Percentiles rank a stretch among this genome's conserved stretches.
These are phyloP conservation scores for Sarcophilus harrisii DNA, from an alignment of 2,797 vertebrate genomes.

Conservation along the genomic window DNA sequence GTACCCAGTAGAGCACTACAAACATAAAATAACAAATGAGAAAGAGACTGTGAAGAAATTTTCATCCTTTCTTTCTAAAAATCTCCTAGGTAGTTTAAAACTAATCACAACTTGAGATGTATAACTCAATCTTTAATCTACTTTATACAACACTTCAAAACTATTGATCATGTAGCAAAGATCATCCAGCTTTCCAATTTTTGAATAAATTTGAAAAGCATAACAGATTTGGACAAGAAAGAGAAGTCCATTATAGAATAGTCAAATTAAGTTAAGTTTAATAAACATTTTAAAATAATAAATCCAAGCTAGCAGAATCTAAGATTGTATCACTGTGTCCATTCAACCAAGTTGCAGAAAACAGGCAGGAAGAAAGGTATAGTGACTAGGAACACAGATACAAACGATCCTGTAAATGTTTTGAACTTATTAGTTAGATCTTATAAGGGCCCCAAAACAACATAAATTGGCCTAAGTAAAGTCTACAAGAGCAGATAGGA, in stretches of 20 bases:
- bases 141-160: neutral
- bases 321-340: neutral
- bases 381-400: neutral
- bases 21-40: neutral
- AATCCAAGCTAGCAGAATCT: neutral
- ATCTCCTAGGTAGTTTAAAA: neutral
- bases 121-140: neutral
- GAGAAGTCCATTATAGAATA: neutral
- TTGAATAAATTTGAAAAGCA: neutral
- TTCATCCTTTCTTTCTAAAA: neutral
- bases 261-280: neutral
- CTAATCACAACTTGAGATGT: neutral
- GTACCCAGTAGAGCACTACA: neutral
- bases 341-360: neutral
- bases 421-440: slow-evolving; percentile 11
- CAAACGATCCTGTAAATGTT: slow-evolving; percentile 1
- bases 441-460: slow-evolving; percentile 31
- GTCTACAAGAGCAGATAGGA: neutral
- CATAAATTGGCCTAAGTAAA: slow-evolving; percentile 39
- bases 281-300: neutral
- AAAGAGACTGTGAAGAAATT: neutral
- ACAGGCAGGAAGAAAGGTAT: neutral
- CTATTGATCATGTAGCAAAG: neutral
- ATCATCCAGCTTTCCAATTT: neutral
- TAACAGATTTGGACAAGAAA: neutral